These are phyloP conservation scores for Intoshia linei DNA, from an alignment of 1,140 invertebrate genomes.

Conservation along the genomic window DNA sequence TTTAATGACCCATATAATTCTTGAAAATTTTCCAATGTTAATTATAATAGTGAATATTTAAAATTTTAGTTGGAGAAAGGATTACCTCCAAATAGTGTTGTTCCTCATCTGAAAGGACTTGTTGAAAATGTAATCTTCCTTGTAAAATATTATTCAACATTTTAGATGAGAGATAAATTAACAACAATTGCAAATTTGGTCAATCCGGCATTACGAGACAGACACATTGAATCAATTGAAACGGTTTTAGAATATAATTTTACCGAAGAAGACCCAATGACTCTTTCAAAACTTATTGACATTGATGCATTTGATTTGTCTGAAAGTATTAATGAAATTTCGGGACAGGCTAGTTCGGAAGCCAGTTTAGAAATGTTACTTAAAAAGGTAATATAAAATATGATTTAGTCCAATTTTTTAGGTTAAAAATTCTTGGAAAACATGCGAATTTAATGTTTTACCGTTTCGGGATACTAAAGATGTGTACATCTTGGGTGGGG, in stretches of 20 bases:
- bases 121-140: conserved; percentile 12
- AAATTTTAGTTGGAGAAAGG: conserved; percentile 39
- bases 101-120: conserved; percentile 17
- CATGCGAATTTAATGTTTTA: conserved; percentile 19
- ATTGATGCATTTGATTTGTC: conserved; percentile 33
- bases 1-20: too few relatives aligned
- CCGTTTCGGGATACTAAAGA: conserved; percentile 26
- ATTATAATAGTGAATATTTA: too few relatives aligned
- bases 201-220: conserved; percentile 16
- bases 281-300: conserved; percentile 17
- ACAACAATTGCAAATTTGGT: conserved; percentile 14
- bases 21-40: too few relatives aligned
- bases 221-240: conserved; percentile 22
- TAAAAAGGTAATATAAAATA: conserved; percentile 30
- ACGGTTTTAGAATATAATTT: conserved; percentile 15
- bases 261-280: conserved; percentile 16
- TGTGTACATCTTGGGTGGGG: conserved; percentile 40
- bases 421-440: conserved; percentile 24
- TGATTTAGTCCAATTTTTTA: conserved; percentile 7
- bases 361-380: conserved; percentile 39
- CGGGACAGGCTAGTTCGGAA: conserved; percentile 47
- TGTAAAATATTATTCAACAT: not conserved
- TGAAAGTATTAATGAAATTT: conserved; percentile 42
- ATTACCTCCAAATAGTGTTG: conserved; percentile 21
- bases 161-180: not conserved